These are phyloP conservation scores for Lasius platythorax DNA, from an alignment of 2,888 invertebrate genomes.

Conservation along the genomic window DNA sequence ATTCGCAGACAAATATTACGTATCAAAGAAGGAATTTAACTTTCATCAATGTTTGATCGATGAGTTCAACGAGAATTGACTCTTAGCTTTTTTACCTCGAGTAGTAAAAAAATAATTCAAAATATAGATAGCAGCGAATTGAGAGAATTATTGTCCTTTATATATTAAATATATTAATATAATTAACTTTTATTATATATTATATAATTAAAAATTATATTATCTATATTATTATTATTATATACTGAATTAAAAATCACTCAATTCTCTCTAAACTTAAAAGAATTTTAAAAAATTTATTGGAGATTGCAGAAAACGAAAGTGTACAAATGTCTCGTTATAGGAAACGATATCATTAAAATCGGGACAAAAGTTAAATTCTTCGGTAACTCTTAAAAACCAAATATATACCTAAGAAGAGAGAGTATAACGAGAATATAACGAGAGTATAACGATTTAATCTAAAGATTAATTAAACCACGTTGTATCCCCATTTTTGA, in stretches of 20 bases:
- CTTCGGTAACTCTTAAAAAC: slow-evolving; percentile 31
- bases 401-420: background rate
- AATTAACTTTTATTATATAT: too few species aligned
- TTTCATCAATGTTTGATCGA: background rate
- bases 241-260: background rate
- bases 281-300: background rate
- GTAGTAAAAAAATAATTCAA: too few species aligned
- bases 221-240: background rate
- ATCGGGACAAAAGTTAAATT: background rate
- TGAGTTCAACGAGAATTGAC: background rate
- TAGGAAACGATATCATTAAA: background rate
- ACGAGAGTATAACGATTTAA: background rate
- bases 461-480: slow-evolving; percentile 5
- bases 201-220: background rate
- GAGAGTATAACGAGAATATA: background rate
- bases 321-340: background rate
- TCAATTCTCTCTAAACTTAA: background rate
- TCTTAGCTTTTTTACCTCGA: too few species aligned
- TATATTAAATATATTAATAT: background rate
- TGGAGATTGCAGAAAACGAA: background rate
- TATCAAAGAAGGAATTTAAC: background rate
- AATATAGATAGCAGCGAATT: background rate
- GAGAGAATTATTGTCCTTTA: background rate
- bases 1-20: background rate
- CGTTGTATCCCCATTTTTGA: background rate